Evolutionary conservation across 1,140 invertebrate genomes (phyloP), one percentile per base, ranked within the genome.

Genomic region (Drosophila serrata): DNA sequence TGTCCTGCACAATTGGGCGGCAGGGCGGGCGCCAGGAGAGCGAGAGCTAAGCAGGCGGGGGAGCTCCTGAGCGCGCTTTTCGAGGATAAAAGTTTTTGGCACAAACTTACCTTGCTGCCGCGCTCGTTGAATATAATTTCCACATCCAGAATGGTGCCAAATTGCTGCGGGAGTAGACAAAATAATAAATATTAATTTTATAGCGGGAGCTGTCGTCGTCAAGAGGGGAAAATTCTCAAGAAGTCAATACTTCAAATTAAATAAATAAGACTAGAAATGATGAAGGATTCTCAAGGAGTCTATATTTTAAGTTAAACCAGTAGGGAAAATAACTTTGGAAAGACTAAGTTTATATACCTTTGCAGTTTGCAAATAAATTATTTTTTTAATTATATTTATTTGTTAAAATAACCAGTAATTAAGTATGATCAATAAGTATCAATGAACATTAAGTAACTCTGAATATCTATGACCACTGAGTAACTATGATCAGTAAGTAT

Each of bases 71-170:
- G 57, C 46, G 33, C 45, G 37, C 43, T 48, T 12, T n/a, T 42
- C 22, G 40, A 51, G 29, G 31, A 61, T 56, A n/a, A 17, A 68
- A 55, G 45, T 59, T 67, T 39, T 67, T 40, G 46, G 17, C n/a
- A 29, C 31, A 58, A 62, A 94, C 96, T 96, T 96, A 99, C 98
- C 98, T 99, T 99, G 82, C 98, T 99, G 93, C 99, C 99, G 84
- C 99, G 95, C 94, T 99, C 99, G 94, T 99, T 99, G 95, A 99
- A 99, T 93, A 99, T 99, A 92, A 99, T 99, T 96, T 99, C 99
- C 93, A 99, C 98, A 94, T 99, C 98, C 93, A 99, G 95, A 92
- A 99, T 99, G 92, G 96, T 96, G 87, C 99, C 99, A 95, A 98
- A 99, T 97, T 99, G 97, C 98, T 99, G 68, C 29, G 62, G 62